Base-by-base conservation (phyloP, 2,113 vertebrate genomes). In the Gadus chalcogrammus region DNA sequence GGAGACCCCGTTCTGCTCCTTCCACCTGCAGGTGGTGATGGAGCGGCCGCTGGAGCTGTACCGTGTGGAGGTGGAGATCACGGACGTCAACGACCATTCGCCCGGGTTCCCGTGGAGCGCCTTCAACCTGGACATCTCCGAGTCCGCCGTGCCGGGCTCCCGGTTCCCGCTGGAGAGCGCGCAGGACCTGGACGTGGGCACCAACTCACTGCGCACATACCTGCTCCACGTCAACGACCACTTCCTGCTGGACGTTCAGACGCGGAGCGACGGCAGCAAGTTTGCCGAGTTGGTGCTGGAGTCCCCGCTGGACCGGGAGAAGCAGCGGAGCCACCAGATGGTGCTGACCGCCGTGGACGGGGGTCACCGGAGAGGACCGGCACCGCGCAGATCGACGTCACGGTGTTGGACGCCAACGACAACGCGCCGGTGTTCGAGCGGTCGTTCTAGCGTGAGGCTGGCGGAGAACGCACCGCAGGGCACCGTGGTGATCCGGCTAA, bases 391-490 rank as follows among this genome's bases (percentile, higher is more conserved):
- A 89, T 91, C 61, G 86, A 88, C 17, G 80, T 90, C 67, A 90
- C 87, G 0, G 89, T 91, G 8, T 60, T 91, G 79, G 89, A 91
- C 17, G 89, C 89, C 0, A 91, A 91, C 17, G 89, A 91, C n/a
- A 91, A 91, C 81, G 89, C 87, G 17, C 90, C 90, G 0, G 90
- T 91, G 66, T 91, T 91, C 48, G 86, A 91, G 20, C 87, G 90
- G 81, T 85, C 89, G 0, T 88, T 90, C 35, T 91, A 91, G 87
- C 68, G 91, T 90, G 31, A 79, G 84, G 20, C 82, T 92, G 0
- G 74, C 79, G 0, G 91, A 92, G 64, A 91, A 91, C 71, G 84
- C 89, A 11, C 87, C 87, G 0, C 89, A 83, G 70, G 91, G 89
- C 24, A 86, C 86, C 4, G 80, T 90, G 6, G 87, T 92, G n/a